These are phyloP conservation scores for Piezodorus guildinii DNA, from an alignment of 1,140 invertebrate species.

Conservation along the genomic window DNA sequence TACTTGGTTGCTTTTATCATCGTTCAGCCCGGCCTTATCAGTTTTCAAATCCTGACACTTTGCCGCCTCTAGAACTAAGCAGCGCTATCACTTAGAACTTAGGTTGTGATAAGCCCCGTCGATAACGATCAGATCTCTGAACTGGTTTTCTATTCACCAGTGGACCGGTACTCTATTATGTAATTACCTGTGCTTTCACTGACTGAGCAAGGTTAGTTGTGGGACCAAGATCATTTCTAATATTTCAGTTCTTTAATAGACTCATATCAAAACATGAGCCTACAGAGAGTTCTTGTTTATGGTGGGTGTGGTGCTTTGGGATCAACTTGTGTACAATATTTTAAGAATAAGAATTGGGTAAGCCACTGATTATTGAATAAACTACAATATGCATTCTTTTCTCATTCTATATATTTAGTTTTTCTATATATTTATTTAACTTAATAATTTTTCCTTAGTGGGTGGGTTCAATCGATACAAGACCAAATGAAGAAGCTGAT, in stretches of 20 bases:
- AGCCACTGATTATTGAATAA: conserved; percentile 31
- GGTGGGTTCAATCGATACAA: conserved; percentile 88
- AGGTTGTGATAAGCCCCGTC: too few relatives aligned
- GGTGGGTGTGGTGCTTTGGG: conserved; percentile 92
- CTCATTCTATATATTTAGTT: not conserved
- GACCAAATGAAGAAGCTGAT: conserved; percentile 79
- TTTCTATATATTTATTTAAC: too few relatives aligned
- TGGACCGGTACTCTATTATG: not conserved
- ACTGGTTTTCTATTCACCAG: too few relatives aligned
- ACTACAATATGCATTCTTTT: not conserved
- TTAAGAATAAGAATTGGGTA: conserved; percentile 83
- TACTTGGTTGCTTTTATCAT: too few relatives aligned
- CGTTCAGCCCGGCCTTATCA: too few relatives aligned
- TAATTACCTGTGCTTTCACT: not conserved
- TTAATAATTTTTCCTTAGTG: conserved; percentile 48
- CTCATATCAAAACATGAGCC: not conserved
- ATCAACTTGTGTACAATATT: conserved; percentile 68
- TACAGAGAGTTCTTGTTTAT: conserved; percentile 66
- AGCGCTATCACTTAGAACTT: too few relatives aligned
- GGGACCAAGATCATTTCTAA: not conserved
- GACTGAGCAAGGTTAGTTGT: not conserved
- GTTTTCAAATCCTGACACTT: too few relatives aligned
- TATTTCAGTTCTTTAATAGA: not conserved
- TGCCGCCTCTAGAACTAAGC: too few relatives aligned
- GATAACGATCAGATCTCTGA: too few relatives aligned